These are phyloP conservation scores for Circaetus cinerascens DNA, from an alignment of 2,113 vertebrate species.

Conservation along the genomic window DNA sequence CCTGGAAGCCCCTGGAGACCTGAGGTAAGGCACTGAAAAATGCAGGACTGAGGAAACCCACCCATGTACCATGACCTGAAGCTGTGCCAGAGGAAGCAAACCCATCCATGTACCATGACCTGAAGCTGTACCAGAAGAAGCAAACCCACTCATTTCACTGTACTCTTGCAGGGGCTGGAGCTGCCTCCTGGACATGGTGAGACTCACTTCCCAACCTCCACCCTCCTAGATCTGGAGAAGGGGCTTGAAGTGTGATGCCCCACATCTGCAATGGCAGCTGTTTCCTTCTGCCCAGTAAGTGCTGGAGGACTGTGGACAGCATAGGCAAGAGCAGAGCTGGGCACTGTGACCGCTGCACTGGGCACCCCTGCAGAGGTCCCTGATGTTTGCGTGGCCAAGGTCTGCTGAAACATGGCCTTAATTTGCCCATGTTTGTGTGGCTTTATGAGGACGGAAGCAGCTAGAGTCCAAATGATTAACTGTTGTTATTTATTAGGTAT, in stretches of 20 bases:
- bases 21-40: not conserved
- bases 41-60: not conserved
- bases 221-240: not conserved
- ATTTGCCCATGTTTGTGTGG: not conserved
- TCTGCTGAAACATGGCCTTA: not conserved
- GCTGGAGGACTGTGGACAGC: not conserved
- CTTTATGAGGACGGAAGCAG: not conserved
- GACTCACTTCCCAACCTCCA: not conserved
- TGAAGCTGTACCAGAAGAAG: not conserved
- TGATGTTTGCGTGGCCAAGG: not conserved
- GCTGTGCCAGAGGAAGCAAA: not conserved
- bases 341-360: not conserved
- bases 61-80: not conserved
- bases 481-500: slow-evolving; percentile 36
- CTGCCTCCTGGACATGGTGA: not conserved
- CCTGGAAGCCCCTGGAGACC: not conserved
- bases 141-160: not conserved
- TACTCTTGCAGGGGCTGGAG: not conserved
- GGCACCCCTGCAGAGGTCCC: not conserved
- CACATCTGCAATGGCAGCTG: rapidly evolving
- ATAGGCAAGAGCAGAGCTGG: not conserved
- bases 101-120: not conserved
- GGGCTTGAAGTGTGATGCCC: not conserved
- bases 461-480: not conserved
- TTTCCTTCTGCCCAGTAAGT: not conserved